Evolutionary conservation across 2,888 invertebrate species (phyloP), one percentile per base, ranked within the genome.

Genomic region (Dolichopus griseipennis): DNA sequence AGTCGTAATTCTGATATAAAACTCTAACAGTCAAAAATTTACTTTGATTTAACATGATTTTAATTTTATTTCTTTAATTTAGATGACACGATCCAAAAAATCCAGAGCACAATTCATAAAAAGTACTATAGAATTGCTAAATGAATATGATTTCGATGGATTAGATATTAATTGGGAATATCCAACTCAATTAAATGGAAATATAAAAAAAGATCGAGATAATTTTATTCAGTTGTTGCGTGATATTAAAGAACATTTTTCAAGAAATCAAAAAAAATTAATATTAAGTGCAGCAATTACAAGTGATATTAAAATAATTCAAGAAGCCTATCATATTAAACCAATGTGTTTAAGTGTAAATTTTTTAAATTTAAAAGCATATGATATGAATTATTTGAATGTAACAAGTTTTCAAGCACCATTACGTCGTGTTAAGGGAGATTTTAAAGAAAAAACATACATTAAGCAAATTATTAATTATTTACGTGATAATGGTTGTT

Each of bases 91-190:
- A 8, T 76, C 76, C 1, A 72, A 75, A 20, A 73, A 74, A 43
- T 75, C 73, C 3, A 75, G 84, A 65, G 73, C 75, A 64, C 76
- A 73, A 27, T 85, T 85, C 73, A 80, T 81, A 5, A 75, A 82
- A 2, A 81, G 81, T 65, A 82, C 79, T 1, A 71, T 83, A 12
- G 76, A 77, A 20, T 83, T 80, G 73, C 71, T 84, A 6, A 72
- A 77, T 20, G 74, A 77, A 66, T 81, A 82, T 72, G 78, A 78
- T 66, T 84, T 85, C 72, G 83, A 84, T 73, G 85, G 84, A 9
- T 73, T 84, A 27, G 84, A 84, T 74, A 72, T 84, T 43, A 83
- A 83, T 75, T 84, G 83, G 83, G 83, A 84, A 73, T 84, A 84
- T 72, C 84, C 84, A 2, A 77, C 79, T 12, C 71, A 76, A 2